A percentile compares a stretch with the other conserved stretches of the same genome.
These are phyloP conservation scores for Xenus cinereus DNA, from an alignment of 2,113 vertebrate genomes.

Conservation along the genomic window DNA sequence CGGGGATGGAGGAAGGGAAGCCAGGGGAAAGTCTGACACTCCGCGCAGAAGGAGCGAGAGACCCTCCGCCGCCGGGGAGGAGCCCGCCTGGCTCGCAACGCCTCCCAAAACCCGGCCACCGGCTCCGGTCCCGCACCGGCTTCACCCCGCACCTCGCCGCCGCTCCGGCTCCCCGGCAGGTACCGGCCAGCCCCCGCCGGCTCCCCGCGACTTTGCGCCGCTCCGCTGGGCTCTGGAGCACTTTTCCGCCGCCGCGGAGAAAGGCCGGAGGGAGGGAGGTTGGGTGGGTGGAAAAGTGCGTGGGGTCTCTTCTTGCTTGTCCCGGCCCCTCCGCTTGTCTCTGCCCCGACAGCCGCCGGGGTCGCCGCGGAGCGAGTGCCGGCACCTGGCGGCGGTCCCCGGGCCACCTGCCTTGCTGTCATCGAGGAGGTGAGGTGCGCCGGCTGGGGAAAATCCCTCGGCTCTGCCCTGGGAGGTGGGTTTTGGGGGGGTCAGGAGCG, in stretches of 20 bases:
- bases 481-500: not conserved
- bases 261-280: not conserved
- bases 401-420: conserved; percentile 1
- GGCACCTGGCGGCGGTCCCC: not conserved
- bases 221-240: not conserved
- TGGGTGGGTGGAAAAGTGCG: not conserved
- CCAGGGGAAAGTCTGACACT: conserved; percentile 49
- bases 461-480: not conserved
- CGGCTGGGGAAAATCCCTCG: not conserved
- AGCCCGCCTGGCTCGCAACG: not conserved
- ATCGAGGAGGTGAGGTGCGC: not conserved
- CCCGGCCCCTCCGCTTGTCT: not conserved
- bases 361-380: not conserved
- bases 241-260: not conserved
- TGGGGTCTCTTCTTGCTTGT: not conserved
- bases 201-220: not conserved
- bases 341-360: not conserved
- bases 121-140: not conserved
- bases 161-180: not conserved
- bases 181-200: not conserved
- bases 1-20: conserved; percentile 46
- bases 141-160: not conserved
- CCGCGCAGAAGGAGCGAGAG: conserved; percentile 43
- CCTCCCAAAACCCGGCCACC: not conserved
- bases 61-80: conserved; percentile 40